phyloP scores from a whole-genome alignment of 2,797 vertebrate species.

The Champsocephalus esox region DNA sequence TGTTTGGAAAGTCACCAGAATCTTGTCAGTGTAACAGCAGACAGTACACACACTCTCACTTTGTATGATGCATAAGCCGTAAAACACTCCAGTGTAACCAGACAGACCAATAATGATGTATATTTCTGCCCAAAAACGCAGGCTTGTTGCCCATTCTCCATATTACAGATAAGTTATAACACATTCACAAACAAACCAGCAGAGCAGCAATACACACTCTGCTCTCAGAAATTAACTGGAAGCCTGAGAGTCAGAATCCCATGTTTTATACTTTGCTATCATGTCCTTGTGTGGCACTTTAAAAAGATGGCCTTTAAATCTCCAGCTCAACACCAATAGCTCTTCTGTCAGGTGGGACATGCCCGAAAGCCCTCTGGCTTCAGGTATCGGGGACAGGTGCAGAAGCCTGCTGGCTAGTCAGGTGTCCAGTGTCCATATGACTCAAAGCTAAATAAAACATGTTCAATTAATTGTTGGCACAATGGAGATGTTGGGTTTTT shows the following conservation, averaged over 20 bases:
- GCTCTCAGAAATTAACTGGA: conserved; percentile 52
- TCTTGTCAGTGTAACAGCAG: conserved; percentile 6
- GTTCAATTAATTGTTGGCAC: conserved; percentile 42
- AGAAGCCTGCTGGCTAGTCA: conserved; percentile 73
- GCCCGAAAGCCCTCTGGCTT: conserved; percentile 60
- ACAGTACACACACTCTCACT: conserved; percentile 59
- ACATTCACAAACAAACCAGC: conserved; percentile 48
- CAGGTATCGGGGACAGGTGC: conserved; percentile 62
- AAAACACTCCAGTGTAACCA: conserved; percentile 36
- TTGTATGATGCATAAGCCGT: conserved; percentile 74
- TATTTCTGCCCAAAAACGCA: conserved; percentile 12
- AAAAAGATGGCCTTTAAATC: conserved; percentile 76
- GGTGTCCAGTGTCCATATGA: conserved; percentile 60
- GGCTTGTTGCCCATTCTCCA: conserved; percentile 11
- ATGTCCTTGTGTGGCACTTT: conserved; percentile 73
- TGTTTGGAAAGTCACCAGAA: conserved; percentile 15
- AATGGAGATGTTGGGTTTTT: conserved; percentile 1
- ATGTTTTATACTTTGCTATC: conserved; percentile 42
- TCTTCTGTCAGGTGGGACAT: conserved; percentile 55
- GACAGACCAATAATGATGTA: conserved; percentile 18
- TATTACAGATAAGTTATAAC: conserved; percentile 30
- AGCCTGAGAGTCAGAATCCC: conserved; percentile 63
- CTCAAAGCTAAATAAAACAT: conserved; percentile 66
- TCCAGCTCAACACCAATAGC: conserved; percentile 62
- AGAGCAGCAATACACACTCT: conserved; percentile 37